Percentiles rank a stretch among this genome's conserved stretches.
Evolutionary conservation across 2,113 vertebrate genomes (phyloP).

Genomic region (Hemibates koningsi): DNA sequence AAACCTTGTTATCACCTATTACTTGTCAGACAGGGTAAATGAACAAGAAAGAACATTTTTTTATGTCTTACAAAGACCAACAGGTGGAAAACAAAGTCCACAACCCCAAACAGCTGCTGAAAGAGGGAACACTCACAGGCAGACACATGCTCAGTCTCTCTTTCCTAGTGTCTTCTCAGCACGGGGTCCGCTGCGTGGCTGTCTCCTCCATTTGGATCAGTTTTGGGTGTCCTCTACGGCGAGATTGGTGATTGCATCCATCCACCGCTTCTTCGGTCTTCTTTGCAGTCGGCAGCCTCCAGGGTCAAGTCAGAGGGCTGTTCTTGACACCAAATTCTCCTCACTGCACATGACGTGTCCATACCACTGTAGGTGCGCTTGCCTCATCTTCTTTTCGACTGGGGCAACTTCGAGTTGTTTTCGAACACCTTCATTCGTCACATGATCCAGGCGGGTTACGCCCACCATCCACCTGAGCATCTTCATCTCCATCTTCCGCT

Average conservation of each 20-base stretch:
- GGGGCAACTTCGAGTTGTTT: fast-evolving
- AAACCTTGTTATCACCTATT: background rate
- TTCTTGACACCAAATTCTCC: background rate
- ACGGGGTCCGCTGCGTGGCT: fast-evolving
- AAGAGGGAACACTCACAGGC: background rate
- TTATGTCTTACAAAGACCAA: background rate
- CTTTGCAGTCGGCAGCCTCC: fast-evolving
- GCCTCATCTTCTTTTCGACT: fast-evolving
- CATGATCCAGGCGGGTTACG: background rate
- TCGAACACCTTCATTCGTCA: background rate
- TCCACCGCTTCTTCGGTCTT: background rate
- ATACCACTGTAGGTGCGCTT: background rate
- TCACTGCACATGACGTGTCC: background rate
- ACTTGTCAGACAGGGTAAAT: fast-evolving
- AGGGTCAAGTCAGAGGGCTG: background rate
- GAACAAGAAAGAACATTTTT: background rate
- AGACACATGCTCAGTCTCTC: background rate
- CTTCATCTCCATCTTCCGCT: background rate
- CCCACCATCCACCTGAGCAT: fast-evolving
- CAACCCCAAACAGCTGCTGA: background rate
- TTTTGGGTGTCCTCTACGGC: background rate
- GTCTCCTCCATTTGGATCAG: fast-evolving
- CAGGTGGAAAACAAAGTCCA: background rate
- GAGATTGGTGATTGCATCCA: background rate
- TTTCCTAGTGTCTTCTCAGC: background rate